Base-by-base conservation (phyloP, 2,113 vertebrate species). In the Perognathus longimembris region DNA sequence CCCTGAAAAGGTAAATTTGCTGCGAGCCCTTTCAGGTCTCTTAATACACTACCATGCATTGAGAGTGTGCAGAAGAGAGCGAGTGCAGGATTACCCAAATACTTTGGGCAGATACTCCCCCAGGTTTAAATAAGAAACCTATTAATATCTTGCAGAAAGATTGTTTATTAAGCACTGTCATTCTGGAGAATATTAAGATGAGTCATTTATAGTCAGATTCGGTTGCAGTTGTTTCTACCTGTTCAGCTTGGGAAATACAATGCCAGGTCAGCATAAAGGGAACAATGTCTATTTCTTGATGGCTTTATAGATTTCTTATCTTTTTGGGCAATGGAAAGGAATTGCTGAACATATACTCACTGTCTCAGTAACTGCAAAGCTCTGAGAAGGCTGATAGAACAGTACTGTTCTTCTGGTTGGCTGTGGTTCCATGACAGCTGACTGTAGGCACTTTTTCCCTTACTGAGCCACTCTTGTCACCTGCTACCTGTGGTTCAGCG, bases 171-270 rank as follows among this genome's bases (percentile, higher is more conserved):
- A 92, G 78, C 38, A 14, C 10, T 88, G 64, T 74, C 88, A 96
- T 94, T 96, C 70, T 71, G 59, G 87, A 97, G 97, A 97, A 94
- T 92, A 71, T 67, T 85, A 84, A 89, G 75, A 80, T 94, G 93
- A 93, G 71, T 96, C 96, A 95, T 94, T 95, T 93, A 45, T 88
- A 95, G 91, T 90, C 7, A 7, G 34, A 11, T 94, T 96, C 90
- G 69, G 69, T 79, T 91, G 32, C 63, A 40, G 18, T 75, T 87
- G 66, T 82, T 95, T 74, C 89, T 92, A 50, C 64, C 76, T 95
- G n/a, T 75, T 96, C 38, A 88, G 89, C 92, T 26, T 36, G 83
- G 96, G 45, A 71, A 92, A 93, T 95, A 61, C 17, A 83, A 15
- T 8, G 88, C 69, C 1, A 18, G 94, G 89, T 95, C 86, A 96